Base-by-base conservation (phyloP, 2,797 vertebrate species). In the Siniperca scherzeri region DNA sequence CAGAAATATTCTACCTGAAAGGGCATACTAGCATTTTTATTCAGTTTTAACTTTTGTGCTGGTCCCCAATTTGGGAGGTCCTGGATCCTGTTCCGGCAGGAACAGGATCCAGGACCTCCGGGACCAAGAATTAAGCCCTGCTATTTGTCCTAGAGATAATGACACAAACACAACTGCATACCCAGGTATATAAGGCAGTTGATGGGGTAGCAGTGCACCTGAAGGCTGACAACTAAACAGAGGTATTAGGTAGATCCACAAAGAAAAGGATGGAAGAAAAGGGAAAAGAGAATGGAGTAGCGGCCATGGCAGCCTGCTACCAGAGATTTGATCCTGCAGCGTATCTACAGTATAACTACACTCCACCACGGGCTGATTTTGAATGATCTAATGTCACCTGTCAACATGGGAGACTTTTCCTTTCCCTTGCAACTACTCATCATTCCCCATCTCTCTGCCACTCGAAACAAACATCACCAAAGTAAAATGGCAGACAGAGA, bases 341-440 rank as follows among this genome's bases (percentile, higher is more conserved):
- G 0, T 99, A 99, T 91, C 94, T 99, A 21, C 94, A 94, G 80
- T 98, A 98, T 87, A 99, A 99, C 93, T 98, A 99, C 83, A 94
- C 96, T 3, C 96, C 97, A 0, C 98, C 98, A 5, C 94, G 98
- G 0, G 98, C 30, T 71, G 27, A 21, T n/a, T 59, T 53, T 22
- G 19, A 46, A 57, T 61, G 1, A 56, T 60, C 16, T 27, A 42
- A n/a, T 33, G 22, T 56, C 1, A 3, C 52, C 48, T 56, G 59
- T 65, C 55, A 70, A 7, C 42, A 59, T 53, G 22, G 30, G 12
- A 57, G 14, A 53, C 17, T 3, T 66, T 57, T 74, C 25, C 16
- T 79, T 56, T 33, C 25, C 27, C 5, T 52, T 55, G 16, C 22
- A 30, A 3, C 64, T 5, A 12, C 30, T 59, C 60, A 50, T 27